Evolutionary conservation across 2,113 vertebrate species (phyloP).

Genomic region (Prinia subflava): DNA sequence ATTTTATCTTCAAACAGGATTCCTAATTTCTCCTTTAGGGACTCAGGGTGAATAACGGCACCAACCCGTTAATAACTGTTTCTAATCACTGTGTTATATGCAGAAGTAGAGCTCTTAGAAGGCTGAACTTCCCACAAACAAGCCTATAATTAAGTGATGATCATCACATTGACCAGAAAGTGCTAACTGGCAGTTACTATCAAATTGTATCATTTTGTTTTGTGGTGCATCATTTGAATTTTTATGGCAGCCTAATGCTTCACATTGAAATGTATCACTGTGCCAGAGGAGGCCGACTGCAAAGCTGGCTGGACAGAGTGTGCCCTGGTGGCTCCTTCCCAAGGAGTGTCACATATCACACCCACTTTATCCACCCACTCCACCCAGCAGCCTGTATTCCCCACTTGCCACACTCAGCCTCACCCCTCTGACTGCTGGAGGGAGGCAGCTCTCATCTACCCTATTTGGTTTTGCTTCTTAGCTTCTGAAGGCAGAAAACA

Average conservation of each 20-base stretch:
- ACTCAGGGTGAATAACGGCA: not conserved
- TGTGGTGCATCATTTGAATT: conserved; percentile 1
- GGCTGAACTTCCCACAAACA: not conserved
- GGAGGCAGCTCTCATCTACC: not conserved
- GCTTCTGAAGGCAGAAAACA: not conserved
- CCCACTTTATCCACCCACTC: not conserved
- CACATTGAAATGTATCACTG: not conserved
- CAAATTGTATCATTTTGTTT: conserved; percentile 1
- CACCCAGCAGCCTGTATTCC: not conserved
- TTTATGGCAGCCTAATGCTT: not conserved
- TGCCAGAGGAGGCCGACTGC: not conserved
- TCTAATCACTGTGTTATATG: conserved; percentile 12
- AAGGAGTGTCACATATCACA: conserved; percentile 11
- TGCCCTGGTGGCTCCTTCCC: not conserved
- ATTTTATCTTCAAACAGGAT: conserved; percentile 35
- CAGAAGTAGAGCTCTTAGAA: conserved; percentile 17
- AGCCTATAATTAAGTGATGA: conserved; percentile 30
- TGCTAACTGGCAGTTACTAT: not conserved
- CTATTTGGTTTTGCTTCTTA: not conserved
- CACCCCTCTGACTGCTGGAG: not conserved
- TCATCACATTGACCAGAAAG: conserved; percentile 6
- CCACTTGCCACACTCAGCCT: not conserved
- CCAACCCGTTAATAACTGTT: not conserved
- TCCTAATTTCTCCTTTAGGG: conserved; percentile 30
- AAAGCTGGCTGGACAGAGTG: not conserved